Evolutionary conservation across 2,797 vertebrate genomes (phyloP).

Genomic region (Denticeps clupeoides): DNA sequence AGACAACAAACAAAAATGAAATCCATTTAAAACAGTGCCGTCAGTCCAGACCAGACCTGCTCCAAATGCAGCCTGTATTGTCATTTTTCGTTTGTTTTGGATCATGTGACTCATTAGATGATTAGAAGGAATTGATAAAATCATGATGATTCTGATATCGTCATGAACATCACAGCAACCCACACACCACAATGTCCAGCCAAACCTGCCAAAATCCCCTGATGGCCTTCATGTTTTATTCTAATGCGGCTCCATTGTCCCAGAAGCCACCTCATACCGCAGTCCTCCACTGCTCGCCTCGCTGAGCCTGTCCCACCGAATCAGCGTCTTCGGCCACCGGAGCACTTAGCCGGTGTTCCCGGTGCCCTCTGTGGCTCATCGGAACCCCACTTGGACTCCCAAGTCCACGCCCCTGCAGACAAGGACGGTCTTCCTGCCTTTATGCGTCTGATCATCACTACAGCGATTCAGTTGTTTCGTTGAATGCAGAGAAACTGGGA

Average conservation of each 20-base stretch:
- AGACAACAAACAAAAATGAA: too few relatives aligned
- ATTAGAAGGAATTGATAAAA: too few relatives aligned
- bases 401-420: conserved; percentile 40
- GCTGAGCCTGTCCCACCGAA: conserved; percentile 51
- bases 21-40: too few relatives aligned
- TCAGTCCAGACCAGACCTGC: too few relatives aligned
- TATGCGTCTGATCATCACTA: too few relatives aligned
- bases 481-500: too few relatives aligned
- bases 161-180: too few relatives aligned
- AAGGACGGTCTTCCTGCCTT: not conserved
- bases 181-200: conserved; percentile 38
- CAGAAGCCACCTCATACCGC: conserved; percentile 65
- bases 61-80: too few relatives aligned
- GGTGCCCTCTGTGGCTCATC: conserved; percentile 58
- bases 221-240: conserved; percentile 71
- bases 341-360: conserved; percentile 69
- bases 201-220: conserved; percentile 39
- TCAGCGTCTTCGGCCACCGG: conserved; percentile 57
- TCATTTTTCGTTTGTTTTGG: too few relatives aligned
- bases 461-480: too few relatives aligned
- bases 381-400: conserved; percentile 55
- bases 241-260: conserved; percentile 70
- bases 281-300: conserved; percentile 65
- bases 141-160: too few relatives aligned
- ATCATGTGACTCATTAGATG: too few relatives aligned